Evolutionary conservation across 1,140 invertebrate genomes (phyloP).

Genomic region (Aphaenogaster floridana): DNA sequence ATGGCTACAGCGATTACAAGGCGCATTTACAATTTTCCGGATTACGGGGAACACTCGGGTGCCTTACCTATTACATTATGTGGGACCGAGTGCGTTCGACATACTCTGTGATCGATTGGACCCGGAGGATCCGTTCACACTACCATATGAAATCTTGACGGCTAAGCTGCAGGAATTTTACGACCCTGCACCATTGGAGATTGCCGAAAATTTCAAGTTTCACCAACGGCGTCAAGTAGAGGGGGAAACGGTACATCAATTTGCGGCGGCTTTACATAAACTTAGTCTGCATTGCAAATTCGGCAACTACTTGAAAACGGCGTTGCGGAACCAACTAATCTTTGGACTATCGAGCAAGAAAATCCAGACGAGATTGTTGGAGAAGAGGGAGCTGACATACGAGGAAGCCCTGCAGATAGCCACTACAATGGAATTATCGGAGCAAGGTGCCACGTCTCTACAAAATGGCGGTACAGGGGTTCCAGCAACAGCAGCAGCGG

Average conservation of each 20-base stretch:
- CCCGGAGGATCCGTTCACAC: not conserved
- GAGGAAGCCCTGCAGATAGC: not conserved
- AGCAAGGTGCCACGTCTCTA: not conserved
- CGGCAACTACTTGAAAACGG: not conserved
- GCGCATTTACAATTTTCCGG: conserved; percentile 64
- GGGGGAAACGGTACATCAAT: conserved; percentile 5
- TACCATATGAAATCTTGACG: conserved; percentile 11
- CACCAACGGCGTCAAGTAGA: not conserved
- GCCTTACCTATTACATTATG: conserved; percentile 45
- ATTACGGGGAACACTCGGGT: conserved; percentile 14
- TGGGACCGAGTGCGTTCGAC: conserved; percentile 53
- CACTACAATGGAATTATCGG: conserved; percentile 12
- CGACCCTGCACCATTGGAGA: conserved; percentile 7
- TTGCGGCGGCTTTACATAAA: conserved; percentile 1
- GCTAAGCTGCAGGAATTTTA: conserved; percentile 48
- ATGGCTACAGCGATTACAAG: conserved; percentile 68
- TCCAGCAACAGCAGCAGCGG: not conserved
- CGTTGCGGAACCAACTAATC: not conserved
- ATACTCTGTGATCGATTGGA: conserved; percentile 46
- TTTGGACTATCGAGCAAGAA: conserved; percentile 52
- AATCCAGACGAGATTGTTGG: no score
- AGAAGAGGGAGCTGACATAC: no score
- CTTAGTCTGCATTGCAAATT: conserved; percentile 29
- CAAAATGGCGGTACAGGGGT: not conserved
- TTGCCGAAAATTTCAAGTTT: conserved; percentile 24